Evolutionary conservation across 2,888 invertebrate genomes (phyloP), one percentile per base, ranked within the genome.

Genomic region (Pheosia tremula): DNA sequence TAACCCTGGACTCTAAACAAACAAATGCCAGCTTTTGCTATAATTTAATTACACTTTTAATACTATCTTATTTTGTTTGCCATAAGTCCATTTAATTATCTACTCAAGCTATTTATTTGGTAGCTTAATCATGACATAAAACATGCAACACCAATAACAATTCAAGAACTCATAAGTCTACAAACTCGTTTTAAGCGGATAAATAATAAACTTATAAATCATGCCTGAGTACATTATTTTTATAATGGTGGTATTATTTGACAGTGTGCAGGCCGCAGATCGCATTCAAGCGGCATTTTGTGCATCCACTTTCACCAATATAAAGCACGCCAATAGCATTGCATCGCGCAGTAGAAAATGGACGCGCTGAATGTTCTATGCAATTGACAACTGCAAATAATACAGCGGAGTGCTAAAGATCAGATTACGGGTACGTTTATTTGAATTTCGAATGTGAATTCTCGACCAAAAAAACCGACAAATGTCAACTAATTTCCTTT

Each of bases 271-370:
- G 68, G 60, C 69, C 68, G 71, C 74, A 74, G 76, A 84, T 76
- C 72, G 79, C 74, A 74, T 73, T 69, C 67, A 73, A 81, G 82
- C 77, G 83, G 82, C 75, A 87, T 87, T 90, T 87, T 82, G 87
- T 87, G 85, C 86, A 89, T 87, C 83, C 75, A 90, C 91, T 91
- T 91, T 92, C 91, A 88, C 91, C 87, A 72, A 85, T 86, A 84
- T 76, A 82, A 24, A 85, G 82, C 87, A 88, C 87, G 90, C 86
- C 84, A 89, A 84, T 84, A 82, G 81, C 24, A 84, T 82, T 80
- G 83, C 83, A 83, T 75, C 74, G 83, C 75, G 67, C 72, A 73
- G 71, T 83, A 84, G 84, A 86, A 85, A 86, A 80, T 83, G 75
- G 77, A 77, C 77, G 78, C 76, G 68, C 66, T 67, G 72, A 69